phyloP scores from a whole-genome alignment of 2,888 invertebrate species.

The Ochropleura leucogaster region DNA sequence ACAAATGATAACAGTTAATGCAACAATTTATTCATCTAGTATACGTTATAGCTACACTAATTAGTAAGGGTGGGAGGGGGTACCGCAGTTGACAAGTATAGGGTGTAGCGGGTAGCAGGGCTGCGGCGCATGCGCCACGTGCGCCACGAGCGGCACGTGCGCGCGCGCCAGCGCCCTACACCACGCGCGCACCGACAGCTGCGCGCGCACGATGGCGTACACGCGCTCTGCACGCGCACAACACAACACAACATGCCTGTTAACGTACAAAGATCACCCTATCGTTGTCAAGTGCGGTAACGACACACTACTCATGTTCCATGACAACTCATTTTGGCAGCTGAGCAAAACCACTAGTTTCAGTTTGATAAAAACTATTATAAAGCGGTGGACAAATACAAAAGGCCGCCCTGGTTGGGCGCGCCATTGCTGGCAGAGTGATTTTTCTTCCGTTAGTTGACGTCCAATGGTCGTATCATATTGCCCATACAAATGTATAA shows the following conservation, averaged over 20 bases:
- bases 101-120: conserved; percentile 65
- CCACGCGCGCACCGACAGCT: conserved; percentile 66
- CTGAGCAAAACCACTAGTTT: neutral
- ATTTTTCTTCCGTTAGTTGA: neutral
- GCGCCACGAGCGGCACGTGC: conserved; percentile 48
- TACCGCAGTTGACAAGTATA: conserved; percentile 75
- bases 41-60: neutral
- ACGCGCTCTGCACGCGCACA: conserved; percentile 54
- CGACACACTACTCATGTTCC: neutral
- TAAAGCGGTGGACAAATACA: neutral
- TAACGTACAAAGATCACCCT: conserved; percentile 23
- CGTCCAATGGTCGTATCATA: neutral
- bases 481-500: neutral
- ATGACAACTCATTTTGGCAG: neutral
- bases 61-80: conserved; percentile 24
- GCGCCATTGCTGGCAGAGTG: neutral
- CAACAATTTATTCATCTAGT: neutral
- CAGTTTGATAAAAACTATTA: neutral
- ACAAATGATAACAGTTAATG: neutral
- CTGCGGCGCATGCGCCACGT: conserved; percentile 58
- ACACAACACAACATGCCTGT: conserved; percentile 12
- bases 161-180: conserved; percentile 69
- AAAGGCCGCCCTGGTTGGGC: neutral
- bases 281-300: conserved; percentile 70
- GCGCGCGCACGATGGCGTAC: conserved; percentile 60